Evolutionary conservation across 1,140 invertebrate genomes (phyloP).

Genomic region (Dufourea novaeangliae): DNA sequence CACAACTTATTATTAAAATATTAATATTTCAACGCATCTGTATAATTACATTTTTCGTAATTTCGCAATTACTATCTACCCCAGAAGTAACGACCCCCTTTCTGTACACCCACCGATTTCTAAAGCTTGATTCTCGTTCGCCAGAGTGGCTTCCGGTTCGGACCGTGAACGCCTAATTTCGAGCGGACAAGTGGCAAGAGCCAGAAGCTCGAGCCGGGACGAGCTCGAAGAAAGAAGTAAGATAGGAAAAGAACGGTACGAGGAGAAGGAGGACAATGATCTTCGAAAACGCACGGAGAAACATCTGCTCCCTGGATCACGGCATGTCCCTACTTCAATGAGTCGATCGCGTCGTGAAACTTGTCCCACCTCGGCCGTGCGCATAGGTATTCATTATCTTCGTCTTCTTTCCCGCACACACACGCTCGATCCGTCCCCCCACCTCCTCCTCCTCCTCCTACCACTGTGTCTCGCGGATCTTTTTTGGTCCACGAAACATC

Average conservation of each 20-base stretch:
- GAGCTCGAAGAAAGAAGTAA: not conserved
- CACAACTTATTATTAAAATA: too few relatives aligned
- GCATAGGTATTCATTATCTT: conserved; percentile 76
- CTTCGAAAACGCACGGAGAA: conserved; percentile 44
- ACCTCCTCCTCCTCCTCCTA: not conserved
- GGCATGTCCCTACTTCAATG: conserved; percentile 64
- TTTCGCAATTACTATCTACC: too few relatives aligned
- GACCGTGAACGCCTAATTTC: not conserved
- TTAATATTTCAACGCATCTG: too few relatives aligned
- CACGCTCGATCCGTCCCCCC: conserved; percentile 62
- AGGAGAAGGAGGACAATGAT: conserved; percentile 61
- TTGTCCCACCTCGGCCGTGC: conserved; percentile 74
- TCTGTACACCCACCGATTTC: not conserved
- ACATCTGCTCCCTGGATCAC: conserved; percentile 61
- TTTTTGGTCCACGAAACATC: conserved; percentile 80
- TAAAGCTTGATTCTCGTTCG: too few relatives aligned
- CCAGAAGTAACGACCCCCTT: too few relatives aligned
- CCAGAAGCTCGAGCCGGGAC: not conserved
- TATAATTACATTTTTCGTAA: too few relatives aligned
- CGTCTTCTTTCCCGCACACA: conserved; percentile 46
- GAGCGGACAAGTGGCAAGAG: not conserved
- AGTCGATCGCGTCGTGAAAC: conserved; percentile 71
- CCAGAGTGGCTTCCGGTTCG: not conserved
- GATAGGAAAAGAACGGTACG: conserved; percentile 10
- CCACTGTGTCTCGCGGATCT: conserved; percentile 49